phyloP scores from a whole-genome alignment of 2,888 invertebrate genomes.

The Mesochorus sp. region DNA sequence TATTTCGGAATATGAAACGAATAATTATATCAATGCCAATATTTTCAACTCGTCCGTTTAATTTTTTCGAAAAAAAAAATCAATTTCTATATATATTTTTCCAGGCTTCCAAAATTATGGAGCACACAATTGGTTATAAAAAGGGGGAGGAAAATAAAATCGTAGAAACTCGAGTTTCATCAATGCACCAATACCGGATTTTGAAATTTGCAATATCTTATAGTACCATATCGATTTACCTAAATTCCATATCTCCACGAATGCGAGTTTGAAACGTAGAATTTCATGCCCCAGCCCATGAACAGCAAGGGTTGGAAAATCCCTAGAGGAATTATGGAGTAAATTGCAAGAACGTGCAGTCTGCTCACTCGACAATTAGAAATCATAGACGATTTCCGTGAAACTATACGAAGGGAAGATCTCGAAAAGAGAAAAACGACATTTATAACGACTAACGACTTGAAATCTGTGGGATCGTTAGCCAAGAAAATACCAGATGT shows the following conservation, averaged over 20 bases:
- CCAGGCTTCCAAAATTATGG: slow-evolving; percentile 25
- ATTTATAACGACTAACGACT: slow-evolving; percentile 31
- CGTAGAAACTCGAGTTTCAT: slow-evolving; percentile 8
- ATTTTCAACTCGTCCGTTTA: background rate
- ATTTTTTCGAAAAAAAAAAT: background rate
- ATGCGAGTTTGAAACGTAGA: slow-evolving; percentile 13
- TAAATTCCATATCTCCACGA: slow-evolving; percentile 9
- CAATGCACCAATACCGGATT: slow-evolving; percentile 21
- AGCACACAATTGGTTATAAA: background rate
- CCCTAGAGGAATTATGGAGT: slow-evolving; percentile 28
- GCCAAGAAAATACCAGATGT: background rate
- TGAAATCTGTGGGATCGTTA: slow-evolving; percentile 43
- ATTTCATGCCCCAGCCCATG: slow-evolving; percentile 4
- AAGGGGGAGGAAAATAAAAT: slow-evolving; percentile 11
- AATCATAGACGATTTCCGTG: slow-evolving; percentile 28
- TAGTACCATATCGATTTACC: slow-evolving; percentile 40
- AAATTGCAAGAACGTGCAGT: slow-evolving; percentile 47
- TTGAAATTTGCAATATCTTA: slow-evolving; percentile 35
- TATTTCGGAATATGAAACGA: no score
- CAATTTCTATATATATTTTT: background rate
- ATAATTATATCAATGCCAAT: background rate
- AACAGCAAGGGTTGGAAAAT: background rate
- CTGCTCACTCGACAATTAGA: slow-evolving; percentile 50
- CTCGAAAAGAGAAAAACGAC: slow-evolving; percentile 18
- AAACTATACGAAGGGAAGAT: background rate